Evolutionary conservation across 2,888 invertebrate genomes (phyloP).

Genomic region (Agonopterix alstromeriana): DNA sequence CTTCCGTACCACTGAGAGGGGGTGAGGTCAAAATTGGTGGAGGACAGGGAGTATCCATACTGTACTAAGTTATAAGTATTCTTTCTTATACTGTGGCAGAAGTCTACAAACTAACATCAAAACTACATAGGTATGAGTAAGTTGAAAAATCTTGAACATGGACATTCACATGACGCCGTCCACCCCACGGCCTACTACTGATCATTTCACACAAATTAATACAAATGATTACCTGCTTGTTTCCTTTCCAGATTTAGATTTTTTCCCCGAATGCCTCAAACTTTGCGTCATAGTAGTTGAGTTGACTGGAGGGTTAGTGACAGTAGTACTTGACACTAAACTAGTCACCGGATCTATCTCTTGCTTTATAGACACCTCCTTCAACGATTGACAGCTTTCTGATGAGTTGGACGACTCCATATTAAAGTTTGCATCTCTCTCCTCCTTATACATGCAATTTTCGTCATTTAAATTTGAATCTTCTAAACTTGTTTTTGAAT

Average conservation of each 20-base stretch:
- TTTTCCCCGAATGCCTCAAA: slow-evolving; percentile 46
- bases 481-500: slow-evolving; percentile 66
- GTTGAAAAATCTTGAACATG: too few species aligned
- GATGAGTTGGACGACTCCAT: slow-evolving; percentile 72
- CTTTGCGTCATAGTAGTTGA: slow-evolving; percentile 46
- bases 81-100: too few species aligned
- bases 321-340: slow-evolving; percentile 46
- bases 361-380: slow-evolving; percentile 52
- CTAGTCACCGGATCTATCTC: slow-evolving; percentile 44
- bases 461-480: slow-evolving; percentile 67
- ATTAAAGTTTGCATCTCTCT: slow-evolving; percentile 65
- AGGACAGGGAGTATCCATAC: too few species aligned
- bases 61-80: too few species aligned
- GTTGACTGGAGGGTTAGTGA: slow-evolving; percentile 41
- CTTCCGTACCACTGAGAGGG: too few species aligned
- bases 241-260: slow-evolving; percentile 58
- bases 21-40: too few species aligned
- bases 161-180: too few species aligned
- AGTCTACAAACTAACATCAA: too few species aligned
- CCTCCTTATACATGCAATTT: slow-evolving; percentile 65
- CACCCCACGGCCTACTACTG: too few species aligned
- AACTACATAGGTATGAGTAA: too few species aligned
- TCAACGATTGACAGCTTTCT: slow-evolving; percentile 68
- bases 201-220: not conserved
- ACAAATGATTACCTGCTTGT: slow-evolving; percentile 45